phyloP scores from a whole-genome alignment of 2,797 vertebrate species.

The Gephyroberyx darwinii region DNA sequence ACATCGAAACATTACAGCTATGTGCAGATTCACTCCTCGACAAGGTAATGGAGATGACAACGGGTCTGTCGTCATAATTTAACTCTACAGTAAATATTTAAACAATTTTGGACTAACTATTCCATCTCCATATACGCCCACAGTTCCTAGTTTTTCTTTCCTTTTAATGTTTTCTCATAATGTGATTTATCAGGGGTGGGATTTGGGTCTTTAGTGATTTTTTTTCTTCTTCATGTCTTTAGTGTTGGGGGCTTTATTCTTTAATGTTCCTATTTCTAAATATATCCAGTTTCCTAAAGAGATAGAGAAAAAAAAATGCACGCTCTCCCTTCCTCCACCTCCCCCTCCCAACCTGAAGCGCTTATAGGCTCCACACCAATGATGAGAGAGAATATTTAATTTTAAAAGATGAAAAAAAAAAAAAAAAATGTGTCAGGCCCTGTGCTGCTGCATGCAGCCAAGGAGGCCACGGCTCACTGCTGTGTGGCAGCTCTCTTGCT shows the following conservation, averaged over 20 bases:
- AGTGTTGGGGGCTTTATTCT: constrained; percentile 59
- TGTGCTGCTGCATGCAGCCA: constrained; percentile 21
- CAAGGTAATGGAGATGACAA: too few species aligned
- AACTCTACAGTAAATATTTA: constrained; percentile 62
- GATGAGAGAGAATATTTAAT: constrained; percentile 82
- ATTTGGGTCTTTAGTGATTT: constrained; percentile 56
- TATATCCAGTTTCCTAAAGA: constrained; percentile 77
- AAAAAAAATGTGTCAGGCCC: constrained; percentile 45
- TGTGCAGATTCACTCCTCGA: too few species aligned
- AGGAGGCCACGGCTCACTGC: constrained; percentile 58
- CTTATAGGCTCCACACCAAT: constrained; percentile 69
- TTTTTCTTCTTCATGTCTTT: constrained; percentile 37
- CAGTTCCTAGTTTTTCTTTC: constrained; percentile 26
- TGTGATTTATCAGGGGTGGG: constrained; percentile 73
- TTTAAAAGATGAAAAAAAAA: constrained; percentile 63
- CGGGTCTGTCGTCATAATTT: too few species aligned
- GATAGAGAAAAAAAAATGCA: constrained; percentile 34
- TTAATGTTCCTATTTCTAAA: constrained; percentile 75
- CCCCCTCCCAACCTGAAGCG: constrained; percentile 63
- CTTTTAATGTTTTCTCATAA: constrained; percentile 54
- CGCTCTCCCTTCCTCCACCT: constrained; percentile 9
- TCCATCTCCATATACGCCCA: constrained; percentile 41
- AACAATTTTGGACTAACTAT: constrained; percentile 56
- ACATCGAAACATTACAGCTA: too few species aligned
- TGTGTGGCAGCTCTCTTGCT: constrained; percentile 48